Conservation (phyloP, 2,797 vertebrate species). For the Macropodus opercularis region DNA sequence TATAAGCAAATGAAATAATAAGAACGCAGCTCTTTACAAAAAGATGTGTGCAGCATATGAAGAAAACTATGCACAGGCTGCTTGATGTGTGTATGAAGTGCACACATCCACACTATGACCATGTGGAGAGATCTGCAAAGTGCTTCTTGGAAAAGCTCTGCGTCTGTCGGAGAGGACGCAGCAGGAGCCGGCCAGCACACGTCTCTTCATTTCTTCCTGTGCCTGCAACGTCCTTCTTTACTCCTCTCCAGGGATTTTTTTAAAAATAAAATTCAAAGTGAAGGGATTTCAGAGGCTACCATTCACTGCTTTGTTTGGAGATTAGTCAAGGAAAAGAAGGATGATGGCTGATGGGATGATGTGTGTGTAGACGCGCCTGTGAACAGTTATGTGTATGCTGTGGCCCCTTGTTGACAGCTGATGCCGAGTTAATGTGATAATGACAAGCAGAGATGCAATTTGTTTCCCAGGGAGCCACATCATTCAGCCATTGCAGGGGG, state of each 20-base stretch:
- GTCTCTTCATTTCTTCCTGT: slow-evolving; percentile 58
- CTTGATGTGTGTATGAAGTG: slow-evolving; percentile 4
- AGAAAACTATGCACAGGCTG: not conserved
- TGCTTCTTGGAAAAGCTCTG: slow-evolving; percentile 53
- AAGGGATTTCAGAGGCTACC: slow-evolving; percentile 67
- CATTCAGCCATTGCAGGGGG: slow-evolving; percentile 42
- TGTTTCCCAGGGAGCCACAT: slow-evolving; percentile 49
- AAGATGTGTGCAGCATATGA: slow-evolving; percentile 2
- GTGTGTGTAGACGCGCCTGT: slow-evolving; percentile 21
- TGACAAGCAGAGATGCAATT: slow-evolving; percentile 67
- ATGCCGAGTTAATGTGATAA: slow-evolving; percentile 70
- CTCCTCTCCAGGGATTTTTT: slow-evolving; percentile 53
- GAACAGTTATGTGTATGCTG: slow-evolving; percentile 8
- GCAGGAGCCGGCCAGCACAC: slow-evolving; percentile 60
- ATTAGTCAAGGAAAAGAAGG: slow-evolving; percentile 67
- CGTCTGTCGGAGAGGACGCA: slow-evolving; percentile 63
- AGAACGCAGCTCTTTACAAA: slow-evolving; percentile 9
- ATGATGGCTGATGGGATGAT: slow-evolving; percentile 22
- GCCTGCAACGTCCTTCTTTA: slow-evolving; percentile 46
- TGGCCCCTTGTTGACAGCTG: slow-evolving; percentile 64
- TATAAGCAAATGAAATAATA: slow-evolving; percentile 31
- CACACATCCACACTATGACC: slow-evolving; percentile 21
- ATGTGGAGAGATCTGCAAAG: slow-evolving; percentile 56
- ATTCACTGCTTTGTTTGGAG: slow-evolving; percentile 70
- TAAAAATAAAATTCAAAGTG: slow-evolving; percentile 55